A percentile compares a stretch with the other conserved stretches of the same genome.
Conservation (phyloP, 2,888 invertebrate genomes). For the Polyploca ridens region DNA sequence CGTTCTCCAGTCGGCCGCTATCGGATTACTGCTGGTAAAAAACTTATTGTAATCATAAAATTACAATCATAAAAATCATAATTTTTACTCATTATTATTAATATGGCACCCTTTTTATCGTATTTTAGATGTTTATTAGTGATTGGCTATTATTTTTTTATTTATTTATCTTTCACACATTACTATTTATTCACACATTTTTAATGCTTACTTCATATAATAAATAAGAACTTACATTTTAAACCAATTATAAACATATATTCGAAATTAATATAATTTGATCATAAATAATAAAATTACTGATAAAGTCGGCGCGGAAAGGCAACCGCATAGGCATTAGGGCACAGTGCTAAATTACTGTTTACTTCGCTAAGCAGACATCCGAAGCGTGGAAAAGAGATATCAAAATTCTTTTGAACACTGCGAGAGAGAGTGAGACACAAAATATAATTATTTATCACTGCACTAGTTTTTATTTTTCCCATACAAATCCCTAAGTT, state of each 20-base stretch:
- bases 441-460: too few species aligned
- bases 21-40: slow-evolving; percentile 90
- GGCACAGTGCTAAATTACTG: too few species aligned
- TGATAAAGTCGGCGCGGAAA: too few species aligned
- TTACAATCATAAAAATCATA: slow-evolving; percentile 50
- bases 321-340: too few species aligned
- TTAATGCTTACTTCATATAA: neutral
- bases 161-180: neutral
- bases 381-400: too few species aligned
- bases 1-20: slow-evolving; percentile 89
- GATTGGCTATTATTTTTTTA: neutral
- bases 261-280: slow-evolving; percentile 18
- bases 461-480: too few species aligned
- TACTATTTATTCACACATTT: neutral
- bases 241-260: neutral
- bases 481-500: too few species aligned
- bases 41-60: slow-evolving; percentile 61
- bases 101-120: slow-evolving; percentile 17
- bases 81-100: slow-evolving; percentile 41
- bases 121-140: neutral
- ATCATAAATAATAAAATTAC: too few species aligned
- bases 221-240: neutral
- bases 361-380: too few species aligned
- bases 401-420: too few species aligned
- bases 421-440: too few species aligned